Percentiles rank a stretch among this genome's conserved stretches.
Conservation (phyloP, 23 tunicate species). For the Halocynthia aurantium region DNA sequence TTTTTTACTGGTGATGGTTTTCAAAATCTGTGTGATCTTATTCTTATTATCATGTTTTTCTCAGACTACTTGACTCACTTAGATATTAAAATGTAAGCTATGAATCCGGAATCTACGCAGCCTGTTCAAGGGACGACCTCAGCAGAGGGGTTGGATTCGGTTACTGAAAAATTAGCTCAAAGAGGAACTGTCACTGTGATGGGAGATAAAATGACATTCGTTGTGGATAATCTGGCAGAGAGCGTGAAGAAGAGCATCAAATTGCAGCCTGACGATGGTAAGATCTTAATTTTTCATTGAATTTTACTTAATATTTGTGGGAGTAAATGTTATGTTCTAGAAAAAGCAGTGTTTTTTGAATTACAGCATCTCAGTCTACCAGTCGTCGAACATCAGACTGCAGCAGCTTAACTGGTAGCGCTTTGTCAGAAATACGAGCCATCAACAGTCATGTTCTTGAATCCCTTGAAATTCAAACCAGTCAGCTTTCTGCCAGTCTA, state of each 20-base stretch:
- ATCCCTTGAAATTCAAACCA: conserved; percentile 32
- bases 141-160: background rate
- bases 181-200: conserved; percentile 29
- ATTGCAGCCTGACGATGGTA: background rate
- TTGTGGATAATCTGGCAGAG: conserved; percentile 37
- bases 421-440: conserved; percentile 5
- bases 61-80: too few species aligned
- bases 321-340: too few species aligned
- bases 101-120: too few species aligned
- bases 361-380: background rate
- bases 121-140: background rate
- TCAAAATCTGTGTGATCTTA: too few species aligned
- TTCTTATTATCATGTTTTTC: too few species aligned
- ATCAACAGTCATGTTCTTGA: conserved; percentile 33
- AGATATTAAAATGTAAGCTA: too few species aligned
- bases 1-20: too few species aligned
- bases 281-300: too few species aligned
- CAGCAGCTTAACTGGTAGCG: background rate
- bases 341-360: background rate
- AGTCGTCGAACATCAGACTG: conserved; percentile 6
- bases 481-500: conserved; percentile 37
- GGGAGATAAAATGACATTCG: conserved; percentile 36
- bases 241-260: conserved; percentile 11
- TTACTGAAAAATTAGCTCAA: conserved; percentile 2
- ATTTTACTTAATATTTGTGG: too few species aligned